Conservation (phyloP, 2,888 invertebrate species). For the Drosophila mulleri region DNA sequence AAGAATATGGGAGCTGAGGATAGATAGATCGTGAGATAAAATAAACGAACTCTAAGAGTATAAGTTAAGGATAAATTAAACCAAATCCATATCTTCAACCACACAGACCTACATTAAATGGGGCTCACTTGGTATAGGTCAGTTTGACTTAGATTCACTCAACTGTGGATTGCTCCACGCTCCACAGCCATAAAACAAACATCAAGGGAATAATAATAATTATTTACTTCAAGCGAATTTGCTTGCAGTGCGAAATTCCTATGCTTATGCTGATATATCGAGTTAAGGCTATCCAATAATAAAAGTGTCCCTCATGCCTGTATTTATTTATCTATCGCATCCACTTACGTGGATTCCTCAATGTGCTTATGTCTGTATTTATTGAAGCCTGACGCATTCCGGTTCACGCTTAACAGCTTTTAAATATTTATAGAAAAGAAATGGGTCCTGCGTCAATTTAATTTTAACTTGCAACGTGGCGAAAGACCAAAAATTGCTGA, state of each 20-base stretch:
- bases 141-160: background rate
- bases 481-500: constrained; percentile 42
- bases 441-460: constrained; percentile 53
- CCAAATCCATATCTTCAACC: no score
- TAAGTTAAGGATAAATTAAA: background rate
- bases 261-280: background rate
- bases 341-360: background rate
- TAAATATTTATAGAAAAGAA: constrained; percentile 25
- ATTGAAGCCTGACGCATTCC: background rate
- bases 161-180: background rate
- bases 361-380: background rate
- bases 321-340: constrained; percentile 6
- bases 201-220: background rate
- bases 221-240: background rate
- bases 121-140: background rate
- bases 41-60: no score
- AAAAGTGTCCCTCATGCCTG: background rate
- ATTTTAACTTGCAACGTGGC: constrained; percentile 60
- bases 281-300: background rate
- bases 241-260: background rate
- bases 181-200: background rate
- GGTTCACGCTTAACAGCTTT: constrained; percentile 29
- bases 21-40: no score
- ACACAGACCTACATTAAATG: no score
- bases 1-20: no score